Evolutionary conservation across 2,888 invertebrate genomes (phyloP), one percentile per base, ranked within the genome.

Genomic region (Tetranychus truncatus): DNA sequence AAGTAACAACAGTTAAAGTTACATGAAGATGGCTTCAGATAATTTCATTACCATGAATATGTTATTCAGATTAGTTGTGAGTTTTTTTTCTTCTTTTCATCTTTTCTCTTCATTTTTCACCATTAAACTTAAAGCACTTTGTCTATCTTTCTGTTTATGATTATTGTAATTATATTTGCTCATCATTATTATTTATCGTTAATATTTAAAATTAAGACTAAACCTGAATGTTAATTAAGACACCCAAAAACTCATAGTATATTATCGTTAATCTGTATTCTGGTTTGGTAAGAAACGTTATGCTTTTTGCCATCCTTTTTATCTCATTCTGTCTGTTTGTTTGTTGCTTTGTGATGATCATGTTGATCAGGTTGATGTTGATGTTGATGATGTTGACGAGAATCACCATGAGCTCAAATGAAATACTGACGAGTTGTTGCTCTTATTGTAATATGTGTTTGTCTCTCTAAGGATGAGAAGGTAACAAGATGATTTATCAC

Each of bases 401-500:
- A 15, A 55, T 55, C 11, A 55, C 55, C 11, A 55, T 55, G 55
- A 55, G 55, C 55, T 15, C 55, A 55, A 15, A 15, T 55, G 2
- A 24, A 55, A 15, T 55, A 55, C 11, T 55, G 15, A 15, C 55
- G 34, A 34, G 34, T 34, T 34, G 34, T 34, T 34, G 34, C 34
- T 34, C 4, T 34, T 34, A 34, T 34, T 34, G 34, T 34, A 34
- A 34, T 34, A 34, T 34, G 34, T 34, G 34, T 34, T 34, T 34
- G 34, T 34, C 34, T 34, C 55, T 55, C 15, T 55, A 15, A 55
- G 55, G 55, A 55, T 15, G 55, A 55, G 15, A 55, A 55, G 55
- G 55, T 55, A 55, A 55, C 55, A 55, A 55, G 55, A 55, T 55
- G 55, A 55, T 55, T 55, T 55, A 55, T 55, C 55, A 55, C 55